Base-by-base conservation (phyloP, 2,888 invertebrate species). In the Lissocephala sabroskyi region DNA sequence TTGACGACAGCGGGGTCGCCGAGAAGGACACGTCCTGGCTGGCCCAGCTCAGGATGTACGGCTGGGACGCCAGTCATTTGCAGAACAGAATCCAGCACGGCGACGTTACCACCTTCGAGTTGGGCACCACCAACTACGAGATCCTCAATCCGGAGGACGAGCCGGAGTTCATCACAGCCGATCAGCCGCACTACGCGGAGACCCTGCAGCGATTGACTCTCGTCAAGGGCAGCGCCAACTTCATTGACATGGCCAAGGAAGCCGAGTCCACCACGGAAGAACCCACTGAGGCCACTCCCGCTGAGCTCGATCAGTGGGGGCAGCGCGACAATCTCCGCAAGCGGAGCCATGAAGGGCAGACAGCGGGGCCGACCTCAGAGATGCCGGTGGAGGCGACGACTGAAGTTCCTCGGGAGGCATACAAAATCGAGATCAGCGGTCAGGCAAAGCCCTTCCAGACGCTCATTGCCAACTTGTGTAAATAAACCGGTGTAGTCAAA, bases 81-180 rank as follows among this genome's bases (percentile, higher is more conserved):
- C 62, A 49, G 28, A 80, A 80, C 43, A 64, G 71, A 39, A 52
- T 81, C 11, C 52, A 62, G 28, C 77, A 80, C 3, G 59, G 61
- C 3, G 81, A 81, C 28, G 80, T 67, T 1, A 59, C 77, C 14
- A 79, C 81, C 2, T 80, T 65, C 18, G 80, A 80, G 35, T 54
- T 81, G 49, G 80, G 80, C 6, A 43, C 57, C 2, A 75, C 80
- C 17, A 63, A 66, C 19, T 81, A 79, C 49, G 56, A 71, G 52
- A 78, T 80, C 5, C 50, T 80, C 0, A 80, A 80, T 55, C 75
- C 82, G 0, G 56, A 80, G 37, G 80, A 79, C 5, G 54, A 66
- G n/a, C 79, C 81, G 0, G 75, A 80, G 53, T 74, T 67, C 17
- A 80, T 80, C 2, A 80, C 79, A 0, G 62, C 65, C 3, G 75